Base-by-base conservation (phyloP, 2,888 invertebrate genomes). In the Ectemnius continuus region DNA sequence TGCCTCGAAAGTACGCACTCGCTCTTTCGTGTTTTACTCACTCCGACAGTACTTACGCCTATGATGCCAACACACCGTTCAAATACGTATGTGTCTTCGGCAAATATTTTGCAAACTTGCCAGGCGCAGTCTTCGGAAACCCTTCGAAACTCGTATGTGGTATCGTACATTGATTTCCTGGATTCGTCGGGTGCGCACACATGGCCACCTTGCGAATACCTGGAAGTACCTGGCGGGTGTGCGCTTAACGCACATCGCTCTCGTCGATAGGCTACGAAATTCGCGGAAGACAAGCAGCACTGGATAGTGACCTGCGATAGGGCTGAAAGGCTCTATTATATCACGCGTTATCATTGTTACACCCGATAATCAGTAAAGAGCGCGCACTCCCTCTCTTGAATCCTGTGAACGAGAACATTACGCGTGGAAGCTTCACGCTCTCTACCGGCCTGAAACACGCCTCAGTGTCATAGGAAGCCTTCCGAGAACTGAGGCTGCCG, bases 91-190 rank as follows among this genome's bases (percentile, higher is more conserved):
- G 57, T 56, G 61, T 65, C 58, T 66, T 61, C 70, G 57, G 60
- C 70, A 61, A 74, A 67, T 70, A 75, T 73, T 64, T 72, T 61
- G 47, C 67, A 60, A 66, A 67, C 63, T 52, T 57, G 45, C 61
- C 36, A 36, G 36, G 23, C 23, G 23, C 23, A 23, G 23, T 23
- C 23, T 23, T 23, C 23, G 23, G 23, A 23, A 23, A 68, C 72
- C 66, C 66, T 48, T 59, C 72, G 61, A 61, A 67, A 47, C 68
- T 11, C 8, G 36, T 36, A 11, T 36, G 36, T n/a, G n/a, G n/a
- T 8, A 36, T 36, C 36, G 36, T 8, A 36, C 47, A 16, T 61
- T 46, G 71, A 76, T 81, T 73, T 65, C 73, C 45, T 69, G 64
- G 62, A 65, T 71, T 56, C n/a, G 56, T 26, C 52, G 48, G 52